Percentiles rank a stretch among this genome's conserved stretches.
Conservation (phyloP, 2,888 invertebrate genomes). For the Tineola bisselliella region DNA sequence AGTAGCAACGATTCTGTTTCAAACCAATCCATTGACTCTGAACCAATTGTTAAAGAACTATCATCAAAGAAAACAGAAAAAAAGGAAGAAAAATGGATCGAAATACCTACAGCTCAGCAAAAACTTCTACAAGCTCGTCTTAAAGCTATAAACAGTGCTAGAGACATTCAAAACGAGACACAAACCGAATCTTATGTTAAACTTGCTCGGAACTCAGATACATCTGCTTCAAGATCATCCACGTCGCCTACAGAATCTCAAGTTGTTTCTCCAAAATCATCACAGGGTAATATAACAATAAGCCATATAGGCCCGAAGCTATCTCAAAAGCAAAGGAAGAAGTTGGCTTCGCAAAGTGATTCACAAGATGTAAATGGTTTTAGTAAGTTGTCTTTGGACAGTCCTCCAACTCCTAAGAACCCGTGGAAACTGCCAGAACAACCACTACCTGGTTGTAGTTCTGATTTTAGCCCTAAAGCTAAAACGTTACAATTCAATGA, state of each 20-base stretch:
- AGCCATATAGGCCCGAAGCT: slow-evolving; percentile 63
- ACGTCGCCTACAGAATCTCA: slow-evolving; percentile 45
- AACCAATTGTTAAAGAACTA: slow-evolving; percentile 7
- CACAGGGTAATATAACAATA: slow-evolving; percentile 44
- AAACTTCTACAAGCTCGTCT: slow-evolving; percentile 59
- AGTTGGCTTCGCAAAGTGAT: slow-evolving; percentile 59
- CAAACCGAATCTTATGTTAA: slow-evolving; percentile 46
- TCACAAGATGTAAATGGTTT: slow-evolving; percentile 30
- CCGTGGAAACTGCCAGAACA: slow-evolving; percentile 49
- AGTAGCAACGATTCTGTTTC: too few relatives aligned
- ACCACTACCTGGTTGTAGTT: slow-evolving; percentile 32
- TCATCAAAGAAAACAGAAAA: background rate
- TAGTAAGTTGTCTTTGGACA: slow-evolving; percentile 12
- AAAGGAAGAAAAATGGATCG: slow-evolving; percentile 47
- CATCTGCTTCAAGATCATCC: slow-evolving; percentile 34
- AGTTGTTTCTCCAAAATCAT: slow-evolving; percentile 32
- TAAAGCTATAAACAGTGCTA: slow-evolving; percentile 48
- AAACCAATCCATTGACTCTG: too few relatives aligned
- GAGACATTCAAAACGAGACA: slow-evolving; percentile 46
- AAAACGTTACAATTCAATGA: slow-evolving; percentile 49
- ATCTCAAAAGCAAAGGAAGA: slow-evolving; percentile 73
- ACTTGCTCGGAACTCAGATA: slow-evolving; percentile 26
- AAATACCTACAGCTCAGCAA: slow-evolving; percentile 51
- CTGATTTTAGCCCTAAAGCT: slow-evolving; percentile 45
- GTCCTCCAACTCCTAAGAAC: slow-evolving; percentile 43